Percentiles rank a stretch among this genome's conserved stretches.
Conservation (phyloP, 2,113 vertebrate species). For the Archilochus colubris region DNA sequence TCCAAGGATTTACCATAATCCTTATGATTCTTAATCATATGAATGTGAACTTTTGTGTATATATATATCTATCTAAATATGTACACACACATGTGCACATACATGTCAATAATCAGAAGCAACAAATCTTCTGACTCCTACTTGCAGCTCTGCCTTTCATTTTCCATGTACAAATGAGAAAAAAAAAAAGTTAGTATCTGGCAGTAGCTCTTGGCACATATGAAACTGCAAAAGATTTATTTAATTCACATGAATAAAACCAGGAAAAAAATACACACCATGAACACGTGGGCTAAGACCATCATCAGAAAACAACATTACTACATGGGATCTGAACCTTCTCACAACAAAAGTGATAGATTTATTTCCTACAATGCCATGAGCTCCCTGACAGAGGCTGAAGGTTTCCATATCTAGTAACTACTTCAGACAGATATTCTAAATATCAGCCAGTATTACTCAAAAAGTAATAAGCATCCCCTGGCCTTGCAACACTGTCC, state of each 20-base stretch:
- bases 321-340: not conserved
- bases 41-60: fast-evolving
- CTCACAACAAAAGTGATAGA: not conserved
- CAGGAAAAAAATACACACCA: not conserved
- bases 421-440: not conserved
- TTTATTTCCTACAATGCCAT: not conserved
- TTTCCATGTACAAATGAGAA: not conserved
- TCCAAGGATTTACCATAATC: not conserved
- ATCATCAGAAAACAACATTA: not conserved
- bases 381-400: not conserved
- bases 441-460: not conserved
- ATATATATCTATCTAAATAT: not conserved
- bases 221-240: not conserved
- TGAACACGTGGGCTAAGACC: not conserved
- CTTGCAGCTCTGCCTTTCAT: not conserved
- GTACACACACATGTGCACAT: fast-evolving
- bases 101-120: not conserved
- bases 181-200: not conserved
- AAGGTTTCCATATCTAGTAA: not conserved
- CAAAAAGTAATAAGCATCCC: not conserved
- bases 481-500: not conserved
- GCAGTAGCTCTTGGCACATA: not conserved
- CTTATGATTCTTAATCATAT: not conserved
- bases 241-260: not conserved
- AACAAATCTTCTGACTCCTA: not conserved